Evolutionary conservation across 1,140 invertebrate genomes (phyloP).

Genomic region (Lasaia peninsularis): DNA sequence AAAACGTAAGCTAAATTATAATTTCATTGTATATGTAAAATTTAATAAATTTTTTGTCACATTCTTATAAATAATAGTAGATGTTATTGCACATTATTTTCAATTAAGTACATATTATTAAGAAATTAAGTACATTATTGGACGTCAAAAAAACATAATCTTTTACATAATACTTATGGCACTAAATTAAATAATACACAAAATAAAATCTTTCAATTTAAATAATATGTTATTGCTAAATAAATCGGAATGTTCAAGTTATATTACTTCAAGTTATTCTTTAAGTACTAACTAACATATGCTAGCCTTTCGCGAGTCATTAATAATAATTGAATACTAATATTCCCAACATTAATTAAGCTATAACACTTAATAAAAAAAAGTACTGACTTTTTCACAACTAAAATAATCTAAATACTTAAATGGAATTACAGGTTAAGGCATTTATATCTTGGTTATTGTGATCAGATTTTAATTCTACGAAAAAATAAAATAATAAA

Average conservation of each 20-base stretch:
- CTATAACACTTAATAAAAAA: slow-evolving; percentile 8
- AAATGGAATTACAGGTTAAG: no score
- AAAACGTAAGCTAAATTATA: neutral
- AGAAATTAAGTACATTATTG: slow-evolving; percentile 32
- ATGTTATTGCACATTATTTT: slow-evolving; percentile 31
- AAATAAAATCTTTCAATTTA: slow-evolving; percentile 27
- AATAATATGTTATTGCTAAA: slow-evolving; percentile 27
- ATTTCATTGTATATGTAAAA: neutral
- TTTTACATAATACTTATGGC: slow-evolving; percentile 32
- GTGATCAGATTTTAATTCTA: no score
- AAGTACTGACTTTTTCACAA: neutral
- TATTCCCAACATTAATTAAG: slow-evolving; percentile 9
- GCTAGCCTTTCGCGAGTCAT: slow-evolving; percentile 4
- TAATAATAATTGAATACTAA: slow-evolving; percentile 8
- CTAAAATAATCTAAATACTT: neutral
- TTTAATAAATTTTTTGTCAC: neutral
- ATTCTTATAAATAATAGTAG: slow-evolving; percentile 16
- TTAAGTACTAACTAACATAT: slow-evolving; percentile 5
- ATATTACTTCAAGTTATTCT: slow-evolving; percentile 24
- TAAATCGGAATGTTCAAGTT: slow-evolving; percentile 44
- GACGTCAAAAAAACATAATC: slow-evolving; percentile 29
- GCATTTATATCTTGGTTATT: no score
- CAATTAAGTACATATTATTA: slow-evolving; percentile 20
- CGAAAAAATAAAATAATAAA: no score
- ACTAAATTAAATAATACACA: slow-evolving; percentile 35